Conservation (phyloP, 2,113 vertebrate genomes). For the Callospermophilus lateralis region DNA sequence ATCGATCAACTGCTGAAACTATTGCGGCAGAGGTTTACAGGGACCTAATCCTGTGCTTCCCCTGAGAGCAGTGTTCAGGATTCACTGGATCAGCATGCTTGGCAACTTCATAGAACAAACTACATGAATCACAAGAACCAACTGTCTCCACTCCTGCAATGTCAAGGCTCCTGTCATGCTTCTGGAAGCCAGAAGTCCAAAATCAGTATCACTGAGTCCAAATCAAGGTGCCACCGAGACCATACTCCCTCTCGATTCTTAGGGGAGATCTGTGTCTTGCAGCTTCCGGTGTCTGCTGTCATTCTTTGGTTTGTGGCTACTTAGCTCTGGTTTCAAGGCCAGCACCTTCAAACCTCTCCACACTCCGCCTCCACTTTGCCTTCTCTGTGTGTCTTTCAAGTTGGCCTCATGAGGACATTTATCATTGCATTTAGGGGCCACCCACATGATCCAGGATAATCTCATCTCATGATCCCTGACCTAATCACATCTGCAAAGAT, state of each 20-base stretch:
- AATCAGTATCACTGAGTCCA: not conserved
- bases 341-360: not conserved
- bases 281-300: not conserved
- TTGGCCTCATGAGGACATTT: not conserved
- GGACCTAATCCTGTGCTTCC: not conserved
- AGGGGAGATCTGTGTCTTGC: not conserved
- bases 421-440: not conserved
- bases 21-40: not conserved
- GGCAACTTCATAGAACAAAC: not conserved
- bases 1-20: not conserved
- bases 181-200: not conserved
- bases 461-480: not conserved
- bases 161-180: not conserved
- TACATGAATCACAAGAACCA: not conserved
- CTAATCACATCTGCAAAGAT: constrained; percentile 2
- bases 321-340: not conserved
- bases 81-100: not conserved
- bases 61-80: not conserved
- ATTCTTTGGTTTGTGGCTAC: not conserved
- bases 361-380: not conserved
- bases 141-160: not conserved
- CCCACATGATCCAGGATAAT: not conserved
- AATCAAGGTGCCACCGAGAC: not conserved
- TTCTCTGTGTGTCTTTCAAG: not conserved
- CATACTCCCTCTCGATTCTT: not conserved